Conservation (phyloP, 2,888 invertebrate genomes). For the Loripinus fragilis region DNA sequence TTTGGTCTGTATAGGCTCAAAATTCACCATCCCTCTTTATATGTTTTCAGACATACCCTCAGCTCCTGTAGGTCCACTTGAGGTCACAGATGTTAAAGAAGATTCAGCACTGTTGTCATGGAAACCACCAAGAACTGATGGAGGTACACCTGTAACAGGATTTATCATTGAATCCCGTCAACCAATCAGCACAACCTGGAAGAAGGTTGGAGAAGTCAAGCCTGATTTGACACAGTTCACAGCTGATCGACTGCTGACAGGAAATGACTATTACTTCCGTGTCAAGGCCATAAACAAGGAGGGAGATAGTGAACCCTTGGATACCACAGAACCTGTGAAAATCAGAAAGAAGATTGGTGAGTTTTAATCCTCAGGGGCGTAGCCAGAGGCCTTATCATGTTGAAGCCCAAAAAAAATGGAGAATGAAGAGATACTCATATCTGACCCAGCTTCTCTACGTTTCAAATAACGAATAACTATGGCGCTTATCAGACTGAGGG, state of each 20-base stretch:
- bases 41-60: conserved; percentile 90
- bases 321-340: conserved; percentile 69
- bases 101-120: conserved; percentile 90
- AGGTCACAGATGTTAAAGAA: conserved; percentile 91
- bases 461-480: no score
- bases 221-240: conserved; percentile 80
- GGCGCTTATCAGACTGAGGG: no score
- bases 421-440: no score
- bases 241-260: conserved; percentile 87
- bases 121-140: conserved; percentile 81
- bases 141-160: conserved; percentile 79
- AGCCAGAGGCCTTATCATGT: no score
- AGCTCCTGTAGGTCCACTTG: conserved; percentile 92
- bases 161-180: conserved; percentile 87
- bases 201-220: conserved; percentile 85
- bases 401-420: no score
- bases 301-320: conserved; percentile 90
- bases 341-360: conserved; percentile 74
- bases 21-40: no score
- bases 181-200: conserved; percentile 90
- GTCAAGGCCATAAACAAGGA: conserved; percentile 93
- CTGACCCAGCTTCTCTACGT: no score
- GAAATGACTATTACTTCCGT: conserved; percentile 93
- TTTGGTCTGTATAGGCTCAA: no score
- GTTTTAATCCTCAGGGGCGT: no score